Evolutionary conservation across 2,113 vertebrate genomes (phyloP), one percentile per base, ranked within the genome.

Genomic region (Chiloscyllium plagiosum): DNA sequence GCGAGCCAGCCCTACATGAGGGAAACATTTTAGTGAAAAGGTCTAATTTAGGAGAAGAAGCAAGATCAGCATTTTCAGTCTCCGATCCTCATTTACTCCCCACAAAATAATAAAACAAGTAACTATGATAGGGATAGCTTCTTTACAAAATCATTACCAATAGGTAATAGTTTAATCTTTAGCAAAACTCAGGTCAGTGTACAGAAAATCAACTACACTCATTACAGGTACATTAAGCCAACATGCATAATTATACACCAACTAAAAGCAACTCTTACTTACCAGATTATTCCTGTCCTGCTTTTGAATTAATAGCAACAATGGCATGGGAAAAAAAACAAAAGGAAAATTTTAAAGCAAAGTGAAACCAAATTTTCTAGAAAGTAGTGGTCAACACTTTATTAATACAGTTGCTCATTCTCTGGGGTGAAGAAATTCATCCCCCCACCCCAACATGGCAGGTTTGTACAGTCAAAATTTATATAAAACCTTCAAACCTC

Each of bases 211-310:
- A 72, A 95, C 42, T 10, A 47, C 94, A 95, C 68, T 42, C 52
- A 95, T 42, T 76, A 69, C 22, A 72, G 47, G 52, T 68, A 70
- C 12, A 3, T 42, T 47, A 94, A 24, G 93, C 29, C 69, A 76
- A 95, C 93, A 95, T 70, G 93, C 68, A 72, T 17, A 26, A 72
- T 12, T 68, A 72, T 95, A 76, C 96, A 97, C 96, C 96, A 96
- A 96, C 96, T 90, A 96, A 56, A 66, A 95, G 17, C 37, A 42
- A 96, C 66, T 97, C 97, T 96, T 97, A 99, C 99, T 99, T 97
- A 99, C 99, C 99, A 99, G 96, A 98, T 98, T 99, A 98, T 99
- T 99, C 98, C 98, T 99, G 98, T 99, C 99, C 98, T 99, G 98
- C 98, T 98, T 97, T 97, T 97, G 98, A 98, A 92, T 10, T 98